phyloP scores from a whole-genome alignment of 2,113 vertebrate species.

The Sus scrofa region DNA sequence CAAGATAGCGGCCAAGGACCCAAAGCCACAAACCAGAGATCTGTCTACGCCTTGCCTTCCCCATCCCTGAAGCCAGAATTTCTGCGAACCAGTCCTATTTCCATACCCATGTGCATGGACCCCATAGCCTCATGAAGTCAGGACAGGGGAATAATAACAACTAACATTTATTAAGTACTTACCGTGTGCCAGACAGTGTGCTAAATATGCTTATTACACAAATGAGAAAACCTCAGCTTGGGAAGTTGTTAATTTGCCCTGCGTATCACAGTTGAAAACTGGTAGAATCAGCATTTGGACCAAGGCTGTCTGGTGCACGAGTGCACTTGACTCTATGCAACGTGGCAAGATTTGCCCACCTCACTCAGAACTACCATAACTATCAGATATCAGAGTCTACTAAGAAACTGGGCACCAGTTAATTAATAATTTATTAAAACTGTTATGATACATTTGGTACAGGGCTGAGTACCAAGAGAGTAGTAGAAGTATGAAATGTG shows the following conservation, averaged over 20 bases:
- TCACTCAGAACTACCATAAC: not conserved
- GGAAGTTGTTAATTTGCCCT: not conserved
- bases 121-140: not conserved
- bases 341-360: no score
- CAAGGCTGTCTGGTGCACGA: not conserved
- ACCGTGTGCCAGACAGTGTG: not conserved
- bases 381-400: not conserved
- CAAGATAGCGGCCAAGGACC: not conserved
- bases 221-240: not conserved
- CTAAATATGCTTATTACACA: not conserved
- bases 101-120: not conserved
- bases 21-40: not conserved
- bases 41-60: not conserved
- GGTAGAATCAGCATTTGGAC: not conserved
- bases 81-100: not conserved
- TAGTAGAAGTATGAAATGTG: not conserved
- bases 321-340: not conserved
- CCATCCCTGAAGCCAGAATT: not conserved
- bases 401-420: not conserved
- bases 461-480: not conserved
- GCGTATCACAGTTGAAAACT: not conserved
- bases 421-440: not conserved
- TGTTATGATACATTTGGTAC: not conserved
- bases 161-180: not conserved
- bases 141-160: not conserved